Conservation (phyloP, 2,888 invertebrate species). For the Drosophila ezoana region DNA sequence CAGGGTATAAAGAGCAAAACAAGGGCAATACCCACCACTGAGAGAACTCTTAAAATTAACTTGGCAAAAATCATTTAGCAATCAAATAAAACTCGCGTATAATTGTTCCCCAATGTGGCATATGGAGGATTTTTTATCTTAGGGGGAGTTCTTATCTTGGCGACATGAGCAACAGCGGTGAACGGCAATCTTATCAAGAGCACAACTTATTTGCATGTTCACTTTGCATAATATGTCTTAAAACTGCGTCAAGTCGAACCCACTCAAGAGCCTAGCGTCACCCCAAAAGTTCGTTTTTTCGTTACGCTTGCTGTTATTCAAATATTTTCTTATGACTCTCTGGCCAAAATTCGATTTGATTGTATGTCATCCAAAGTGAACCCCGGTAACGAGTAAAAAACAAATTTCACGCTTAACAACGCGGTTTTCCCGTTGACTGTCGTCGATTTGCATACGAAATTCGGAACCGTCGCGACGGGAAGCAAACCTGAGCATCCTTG, state of each 20-base stretch:
- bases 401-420: conserved; percentile 84
- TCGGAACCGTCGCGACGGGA: conserved; percentile 36
- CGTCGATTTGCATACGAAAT: conserved; percentile 81
- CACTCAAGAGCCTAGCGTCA: conserved; percentile 27
- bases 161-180: conserved; percentile 54
- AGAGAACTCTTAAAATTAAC: conserved; percentile 9
- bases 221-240: conserved; percentile 80
- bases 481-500: conserved; percentile 14
- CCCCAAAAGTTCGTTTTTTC: conserved; percentile 35
- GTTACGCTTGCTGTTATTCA: conserved; percentile 67
- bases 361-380: conserved; percentile 60
- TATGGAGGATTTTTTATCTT: conserved; percentile 51
- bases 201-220: conserved; percentile 84
- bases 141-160: conserved; percentile 29
- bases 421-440: conserved; percentile 66
- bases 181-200: conserved; percentile 83
- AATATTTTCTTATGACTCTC: conserved; percentile 77
- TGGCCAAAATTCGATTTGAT: conserved; percentile 74
- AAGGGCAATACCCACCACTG: no score
- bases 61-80: conserved; percentile 68
- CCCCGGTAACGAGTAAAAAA: conserved; percentile 63
- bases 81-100: conserved; percentile 74
- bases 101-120: conserved; percentile 77
- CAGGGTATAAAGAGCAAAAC: no score
- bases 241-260: conserved; percentile 57